Evolutionary conservation across 2,113 vertebrate species (phyloP), one percentile per base, ranked within the genome.

Genomic region (Delphinapterus leucas): DNA sequence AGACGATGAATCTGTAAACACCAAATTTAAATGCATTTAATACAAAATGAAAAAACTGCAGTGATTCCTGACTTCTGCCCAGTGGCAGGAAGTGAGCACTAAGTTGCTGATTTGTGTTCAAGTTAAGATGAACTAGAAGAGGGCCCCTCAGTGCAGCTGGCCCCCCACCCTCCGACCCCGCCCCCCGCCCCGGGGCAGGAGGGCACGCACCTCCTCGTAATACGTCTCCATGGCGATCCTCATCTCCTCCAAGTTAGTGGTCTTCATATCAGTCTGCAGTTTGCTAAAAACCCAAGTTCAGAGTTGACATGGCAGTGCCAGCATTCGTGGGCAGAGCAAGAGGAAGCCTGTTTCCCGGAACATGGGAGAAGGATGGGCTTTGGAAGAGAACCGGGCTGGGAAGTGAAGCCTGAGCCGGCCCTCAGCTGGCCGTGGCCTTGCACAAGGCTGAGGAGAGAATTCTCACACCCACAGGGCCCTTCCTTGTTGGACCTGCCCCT

Each of bases 181-280:
- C 80, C 18, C 33, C 55, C 49, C 10, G 9, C 6, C 18, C 26
- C 17, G 1, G 1, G 1, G 0, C 14, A 20, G 76, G 13, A 31
- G 88, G 55, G 47, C 12, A 23, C 79, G 0, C 95, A 99, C 99
- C 99, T 99, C 99, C 74, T 99, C 99, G 38, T 98, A 99, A 97
- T 99, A 99, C 0, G 98, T 99, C 96, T 99, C 99, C 98, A 99
- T 98, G 65, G 99, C 98, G 63, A 99, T 98, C 97, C 98, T 99
- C 98, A 99, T 99, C 98, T 99, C 99, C 95, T 99, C 99, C 97
- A 99, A 71, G 98, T 98, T 98, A 23, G 98, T 99, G 58, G 98
- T 99, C 98, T 99, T 99, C 90, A 99, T 55, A 8, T 99, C 99
- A 44, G 99, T 98, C 97, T 99, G 99, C 25, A 99, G 98, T 97